Percentiles rank a stretch among this genome's conserved stretches.
These are phyloP conservation scores for Nemotelus pantherinus DNA, from an alignment of 2,888 invertebrate species.

Conservation along the genomic window DNA sequence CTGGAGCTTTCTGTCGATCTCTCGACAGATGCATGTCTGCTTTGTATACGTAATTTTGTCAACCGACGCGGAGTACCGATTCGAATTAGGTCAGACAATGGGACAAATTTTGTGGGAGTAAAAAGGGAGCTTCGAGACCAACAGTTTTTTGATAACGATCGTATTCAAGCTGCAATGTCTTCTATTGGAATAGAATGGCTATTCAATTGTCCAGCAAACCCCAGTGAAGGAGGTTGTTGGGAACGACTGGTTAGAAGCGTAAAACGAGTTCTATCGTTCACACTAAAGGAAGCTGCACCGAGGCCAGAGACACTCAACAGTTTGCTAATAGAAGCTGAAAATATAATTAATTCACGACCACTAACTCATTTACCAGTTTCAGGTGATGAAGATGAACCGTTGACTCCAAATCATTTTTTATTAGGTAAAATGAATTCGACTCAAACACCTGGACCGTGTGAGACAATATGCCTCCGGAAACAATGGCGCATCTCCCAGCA, in stretches of 20 bases:
- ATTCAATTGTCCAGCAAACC: background rate
- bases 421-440: slow-evolving; percentile 12
- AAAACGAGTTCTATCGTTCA: slow-evolving; percentile 1
- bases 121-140: slow-evolving; percentile 15
- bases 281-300: slow-evolving; percentile 31
- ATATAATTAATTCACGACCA: slow-evolving; percentile 48
- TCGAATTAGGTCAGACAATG: slow-evolving; percentile 47
- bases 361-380: background rate
- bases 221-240: background rate
- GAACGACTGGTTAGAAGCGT: slow-evolving; percentile 36
- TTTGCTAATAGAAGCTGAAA: slow-evolving; percentile 9
- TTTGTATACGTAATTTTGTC: slow-evolving; percentile 49
- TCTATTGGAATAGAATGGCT: too few species aligned
- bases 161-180: too few species aligned
- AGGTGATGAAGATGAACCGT: too few species aligned
- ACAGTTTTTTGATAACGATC: too few species aligned
- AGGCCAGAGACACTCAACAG: background rate
- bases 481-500: too few species aligned
- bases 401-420: slow-evolving; percentile 43
- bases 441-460: background rate
- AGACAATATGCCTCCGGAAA: too few species aligned
- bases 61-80: slow-evolving; percentile 48
- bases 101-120: slow-evolving; percentile 48
- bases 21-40: slow-evolving; percentile 46
- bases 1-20: slow-evolving; percentile 39